These are phyloP conservation scores for Tauraco erythrolophus DNA, from an alignment of 2,113 vertebrate species.

Conservation along the genomic window DNA sequence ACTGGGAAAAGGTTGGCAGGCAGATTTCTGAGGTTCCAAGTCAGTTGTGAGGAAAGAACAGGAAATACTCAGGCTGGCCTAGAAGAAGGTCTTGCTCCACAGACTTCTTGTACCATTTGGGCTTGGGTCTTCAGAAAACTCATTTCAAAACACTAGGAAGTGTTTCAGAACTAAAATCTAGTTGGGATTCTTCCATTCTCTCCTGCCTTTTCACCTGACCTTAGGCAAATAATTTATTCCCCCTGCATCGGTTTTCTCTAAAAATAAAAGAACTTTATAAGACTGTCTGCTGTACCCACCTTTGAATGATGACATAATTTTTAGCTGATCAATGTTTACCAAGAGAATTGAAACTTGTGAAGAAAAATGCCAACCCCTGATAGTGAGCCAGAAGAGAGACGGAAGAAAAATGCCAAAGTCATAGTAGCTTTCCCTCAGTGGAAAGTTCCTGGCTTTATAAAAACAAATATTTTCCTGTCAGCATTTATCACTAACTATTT, in stretches of 20 bases:
- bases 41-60: neutral
- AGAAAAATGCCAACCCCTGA: neutral
- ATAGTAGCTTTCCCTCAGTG: neutral
- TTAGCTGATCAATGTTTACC: neutral
- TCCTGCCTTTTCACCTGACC: neutral
- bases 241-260: neutral
- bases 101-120: neutral
- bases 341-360: neutral
- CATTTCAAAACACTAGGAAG: neutral
- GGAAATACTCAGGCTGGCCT: neutral
- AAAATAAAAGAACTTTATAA: neutral
- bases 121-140: neutral
- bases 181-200: neutral
- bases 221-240: neutral
- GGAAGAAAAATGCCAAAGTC: neutral
- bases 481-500: neutral
- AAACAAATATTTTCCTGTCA: constrained; percentile 17
- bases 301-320: neutral
- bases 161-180: neutral
- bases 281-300: neutral
- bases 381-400: neutral
- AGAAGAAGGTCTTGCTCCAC: neutral
- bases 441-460: neutral
- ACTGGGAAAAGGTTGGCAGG: neutral
- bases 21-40: neutral